Conservation (phyloP, 1,140 invertebrate species). For the Whitmania pigra region DNA sequence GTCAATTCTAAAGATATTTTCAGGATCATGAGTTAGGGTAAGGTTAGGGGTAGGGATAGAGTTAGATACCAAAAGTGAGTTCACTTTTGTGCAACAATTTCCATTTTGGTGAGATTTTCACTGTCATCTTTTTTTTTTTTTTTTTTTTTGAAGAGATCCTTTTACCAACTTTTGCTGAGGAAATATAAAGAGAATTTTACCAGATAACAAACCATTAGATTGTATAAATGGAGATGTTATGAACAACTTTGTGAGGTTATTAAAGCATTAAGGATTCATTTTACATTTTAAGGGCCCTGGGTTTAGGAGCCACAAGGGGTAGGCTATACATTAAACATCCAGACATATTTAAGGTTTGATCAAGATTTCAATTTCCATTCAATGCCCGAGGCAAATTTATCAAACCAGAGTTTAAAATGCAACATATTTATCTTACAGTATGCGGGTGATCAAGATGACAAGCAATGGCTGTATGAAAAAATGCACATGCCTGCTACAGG, state of each 20-base stretch:
- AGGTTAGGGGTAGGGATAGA: too few relatives aligned
- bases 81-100: too few relatives aligned
- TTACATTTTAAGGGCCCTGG: slow-evolving; percentile 53
- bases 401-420: not conserved
- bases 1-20: too few relatives aligned
- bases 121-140: too few relatives aligned
- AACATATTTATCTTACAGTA: slow-evolving; percentile 44
- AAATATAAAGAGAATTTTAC: not conserved
- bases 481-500: slow-evolving; percentile 62
- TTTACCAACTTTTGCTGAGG: not conserved
- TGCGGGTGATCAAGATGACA: slow-evolving; percentile 64
- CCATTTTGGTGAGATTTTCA: too few relatives aligned
- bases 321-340: slow-evolving; percentile 64
- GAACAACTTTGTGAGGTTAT: not conserved
- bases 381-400: not conserved
- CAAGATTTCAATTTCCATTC: not conserved
- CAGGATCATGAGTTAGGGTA: too few relatives aligned
- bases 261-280: not conserved
- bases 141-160: not conserved
- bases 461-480: slow-evolving; percentile 64
- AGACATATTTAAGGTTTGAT: slow-evolving; percentile 50
- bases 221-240: not conserved
- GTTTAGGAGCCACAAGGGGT: slow-evolving; percentile 60
- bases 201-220: not conserved
- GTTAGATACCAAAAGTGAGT: too few relatives aligned